A percentile compares a stretch with the other conserved stretches of the same genome.
phyloP scores from a whole-genome alignment of 2,113 vertebrate genomes.

The Setophaga coronata region DNA sequence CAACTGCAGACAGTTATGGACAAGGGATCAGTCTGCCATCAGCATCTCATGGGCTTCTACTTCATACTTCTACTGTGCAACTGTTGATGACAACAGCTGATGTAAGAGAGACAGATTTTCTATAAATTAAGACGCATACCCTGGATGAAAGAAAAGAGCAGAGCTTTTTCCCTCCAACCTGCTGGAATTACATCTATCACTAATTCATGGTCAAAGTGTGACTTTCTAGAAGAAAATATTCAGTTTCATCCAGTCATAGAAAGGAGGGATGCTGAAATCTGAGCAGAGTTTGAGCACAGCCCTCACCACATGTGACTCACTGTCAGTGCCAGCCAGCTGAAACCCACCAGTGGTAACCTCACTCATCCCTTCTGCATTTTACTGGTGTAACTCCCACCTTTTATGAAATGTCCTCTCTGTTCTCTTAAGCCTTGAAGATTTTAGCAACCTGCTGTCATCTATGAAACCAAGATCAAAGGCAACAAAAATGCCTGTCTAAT shows the following conservation, averaged over 20 bases:
- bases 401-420: background rate
- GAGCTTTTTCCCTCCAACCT: background rate
- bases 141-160: background rate
- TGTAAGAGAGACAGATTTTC: background rate
- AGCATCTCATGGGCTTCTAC: background rate
- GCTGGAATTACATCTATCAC: background rate
- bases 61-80: background rate
- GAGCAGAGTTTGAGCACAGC: background rate
- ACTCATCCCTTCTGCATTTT: background rate
- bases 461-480: slow-evolving; percentile 32
- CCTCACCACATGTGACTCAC: accelerated
- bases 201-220: background rate
- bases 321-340: background rate
- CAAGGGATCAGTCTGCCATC: background rate
- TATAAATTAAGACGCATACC: background rate
- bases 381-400: background rate
- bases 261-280: background rate
- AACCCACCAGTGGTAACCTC: background rate
- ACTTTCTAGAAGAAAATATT: background rate
- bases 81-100: background rate
- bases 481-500: slow-evolving; percentile 6
- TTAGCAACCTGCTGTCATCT: background rate
- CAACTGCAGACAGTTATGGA: background rate
- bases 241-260: background rate
- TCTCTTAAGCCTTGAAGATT: background rate